Conservation (phyloP, 2,797 vertebrate genomes). For the Tolypeutes matacus region DNA sequence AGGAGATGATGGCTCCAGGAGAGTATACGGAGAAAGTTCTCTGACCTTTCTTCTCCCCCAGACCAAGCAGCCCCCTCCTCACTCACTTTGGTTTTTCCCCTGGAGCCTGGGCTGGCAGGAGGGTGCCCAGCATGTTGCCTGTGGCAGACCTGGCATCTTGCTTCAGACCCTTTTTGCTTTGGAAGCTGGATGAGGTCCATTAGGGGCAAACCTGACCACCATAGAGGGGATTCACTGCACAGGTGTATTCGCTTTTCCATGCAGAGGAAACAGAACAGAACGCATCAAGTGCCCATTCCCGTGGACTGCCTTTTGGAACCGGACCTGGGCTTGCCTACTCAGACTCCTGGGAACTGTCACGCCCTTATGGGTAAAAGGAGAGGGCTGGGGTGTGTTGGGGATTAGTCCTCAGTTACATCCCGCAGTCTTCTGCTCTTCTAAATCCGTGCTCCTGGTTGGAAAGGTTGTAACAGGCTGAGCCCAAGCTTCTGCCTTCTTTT, state of each 20-base stretch:
- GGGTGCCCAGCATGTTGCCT: neutral
- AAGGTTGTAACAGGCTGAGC: neutral
- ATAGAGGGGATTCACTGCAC: neutral
- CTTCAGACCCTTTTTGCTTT: neutral
- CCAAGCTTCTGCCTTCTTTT: neutral
- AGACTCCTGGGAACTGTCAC: neutral
- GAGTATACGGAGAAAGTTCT: neutral
- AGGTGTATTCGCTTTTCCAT: neutral
- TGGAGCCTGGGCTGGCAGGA: neutral
- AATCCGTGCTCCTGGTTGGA: neutral
- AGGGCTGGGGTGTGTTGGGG: rapidly evolving
- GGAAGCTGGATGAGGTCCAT: neutral
- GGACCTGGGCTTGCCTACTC: neutral
- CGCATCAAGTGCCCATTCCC: neutral
- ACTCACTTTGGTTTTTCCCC: neutral
- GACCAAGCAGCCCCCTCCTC: no score
- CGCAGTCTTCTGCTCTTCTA: neutral
- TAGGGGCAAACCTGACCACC: neutral
- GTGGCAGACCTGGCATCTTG: neutral
- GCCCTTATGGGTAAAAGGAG: neutral
- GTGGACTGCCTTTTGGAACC: neutral
- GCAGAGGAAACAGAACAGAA: neutral
- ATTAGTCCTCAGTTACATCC: neutral
- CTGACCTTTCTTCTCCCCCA: neutral
- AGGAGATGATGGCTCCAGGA: neutral